Conservation (phyloP, 2,797 vertebrate species). For the Tragelaphus eurycerus region DNA sequence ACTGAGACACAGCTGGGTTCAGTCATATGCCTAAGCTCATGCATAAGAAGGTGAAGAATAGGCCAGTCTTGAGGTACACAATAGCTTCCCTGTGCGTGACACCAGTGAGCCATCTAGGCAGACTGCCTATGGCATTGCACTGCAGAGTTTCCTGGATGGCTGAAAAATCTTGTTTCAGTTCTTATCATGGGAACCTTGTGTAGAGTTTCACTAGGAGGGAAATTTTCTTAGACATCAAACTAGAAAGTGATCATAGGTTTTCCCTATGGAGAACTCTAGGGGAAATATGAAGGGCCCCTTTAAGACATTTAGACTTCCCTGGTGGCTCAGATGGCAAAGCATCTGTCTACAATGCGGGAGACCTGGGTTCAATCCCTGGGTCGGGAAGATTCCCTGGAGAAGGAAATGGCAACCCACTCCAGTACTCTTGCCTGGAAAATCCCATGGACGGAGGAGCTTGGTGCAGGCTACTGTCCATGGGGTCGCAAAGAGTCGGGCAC, state of each 20-base stretch:
- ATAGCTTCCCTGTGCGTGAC: not conserved
- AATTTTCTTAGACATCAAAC: not conserved
- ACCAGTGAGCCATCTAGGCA: not conserved
- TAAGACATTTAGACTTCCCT: too few species aligned
- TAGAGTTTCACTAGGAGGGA: not conserved
- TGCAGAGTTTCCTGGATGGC: not conserved
- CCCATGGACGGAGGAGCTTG: too few species aligned
- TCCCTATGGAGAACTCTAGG: not conserved
- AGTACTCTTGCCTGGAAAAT: too few species aligned
- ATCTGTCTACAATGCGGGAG: too few species aligned
- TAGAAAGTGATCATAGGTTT: not conserved
- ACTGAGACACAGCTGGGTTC: constrained; percentile 2
- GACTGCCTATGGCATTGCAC: too few species aligned
- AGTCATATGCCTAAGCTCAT: not conserved
- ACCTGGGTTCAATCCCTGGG: too few species aligned
- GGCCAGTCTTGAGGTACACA: too few species aligned
- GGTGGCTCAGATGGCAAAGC: too few species aligned
- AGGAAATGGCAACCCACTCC: too few species aligned
- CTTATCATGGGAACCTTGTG: not conserved
- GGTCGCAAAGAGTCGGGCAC: too few species aligned
- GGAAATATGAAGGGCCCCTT: not conserved
- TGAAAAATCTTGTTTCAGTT: not conserved
- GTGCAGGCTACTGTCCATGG: too few species aligned
- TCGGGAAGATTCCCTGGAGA: too few species aligned
- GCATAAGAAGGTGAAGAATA: not conserved